Evolutionary conservation across 64 coral and sea anemone species (phyloP), one percentile per base, ranked within the genome.

Genomic region (Orbicella faveolata): DNA sequence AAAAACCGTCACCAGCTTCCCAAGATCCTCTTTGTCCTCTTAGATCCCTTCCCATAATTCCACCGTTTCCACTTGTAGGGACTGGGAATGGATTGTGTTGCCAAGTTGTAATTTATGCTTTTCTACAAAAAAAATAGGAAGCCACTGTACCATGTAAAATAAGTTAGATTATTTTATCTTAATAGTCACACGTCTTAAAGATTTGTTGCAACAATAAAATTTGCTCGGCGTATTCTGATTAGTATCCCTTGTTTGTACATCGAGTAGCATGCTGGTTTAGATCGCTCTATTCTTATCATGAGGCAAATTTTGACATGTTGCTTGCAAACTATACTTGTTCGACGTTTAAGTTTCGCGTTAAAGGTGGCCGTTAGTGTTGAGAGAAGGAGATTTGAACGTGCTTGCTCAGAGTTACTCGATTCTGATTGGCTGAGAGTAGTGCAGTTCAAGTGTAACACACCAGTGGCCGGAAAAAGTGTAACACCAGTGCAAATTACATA

Each of bases 171-270:
- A 82, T 64, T 64, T 63, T 48, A 84, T 19, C 10, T 23, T 64
- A 17, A 48, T 25, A 68, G 81, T 84, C 68, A 9, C 9, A 33
- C n/a, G 19, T 48, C 64, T 52, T 72, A 68, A 69, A 85, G 5
- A 72, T 51, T 48, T 72, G 12, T 72, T 85, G 64, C 65, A 21
- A 30, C 23, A 85, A 41, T 85, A 85, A 85, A 72, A 41, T 63
- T 23, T 18, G 61, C 64, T 25, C 37, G 21, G 41, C 65, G 62
- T 23, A n/a, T 17, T 70, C 1, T 11, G 6, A 59, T 59, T 59
- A 59, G 1, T 59, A 16, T 12, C 55, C 10, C 15, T 59, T 59
- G 55, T 59, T 14, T 59, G 55, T 0, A 14, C 15, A 59, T 10
- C 15, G 12, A 59, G 55, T 59, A 16, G 10, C 13, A 59, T 0